A percentile compares a stretch with the other conserved stretches of the same genome.
phyloP scores from a whole-genome alignment of 2,113 vertebrate species.

The Megalops atlanticus region DNA sequence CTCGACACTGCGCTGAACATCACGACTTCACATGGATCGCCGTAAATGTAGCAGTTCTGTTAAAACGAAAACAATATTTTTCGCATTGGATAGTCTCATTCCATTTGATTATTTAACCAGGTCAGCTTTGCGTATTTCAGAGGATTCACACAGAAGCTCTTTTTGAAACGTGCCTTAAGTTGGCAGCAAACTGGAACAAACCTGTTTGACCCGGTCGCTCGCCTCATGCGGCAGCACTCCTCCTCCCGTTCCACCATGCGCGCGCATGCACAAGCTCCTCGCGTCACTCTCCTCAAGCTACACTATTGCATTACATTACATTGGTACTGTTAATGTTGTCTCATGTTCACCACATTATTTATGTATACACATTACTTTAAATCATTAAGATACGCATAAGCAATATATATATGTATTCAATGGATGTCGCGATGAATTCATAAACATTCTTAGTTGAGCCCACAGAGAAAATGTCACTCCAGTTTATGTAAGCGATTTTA shows the following conservation, averaged over 20 bases:
- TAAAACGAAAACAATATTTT: neutral
- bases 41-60: neutral
- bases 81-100: neutral
- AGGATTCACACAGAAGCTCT: neutral
- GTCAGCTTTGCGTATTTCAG: too few species aligned
- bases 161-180: neutral
- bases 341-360: too few species aligned
- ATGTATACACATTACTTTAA: neutral
- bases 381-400: neutral
- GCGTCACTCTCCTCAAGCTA: neutral
- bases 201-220: slow-evolving; percentile 49
- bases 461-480: neutral
- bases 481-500: neutral
- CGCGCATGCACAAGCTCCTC: slow-evolving; percentile 9
- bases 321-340: too few species aligned
- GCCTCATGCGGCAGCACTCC: slow-evolving; percentile 1
- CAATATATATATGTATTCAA: neutral
- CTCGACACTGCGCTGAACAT: too few species aligned
- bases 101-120: neutral
- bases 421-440: neutral
- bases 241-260: neutral
- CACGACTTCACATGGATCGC: too few species aligned
- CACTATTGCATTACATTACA: neutral
- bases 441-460: neutral
- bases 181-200: slow-evolving; percentile 51